A percentile compares a stretch with the other conserved stretches of the same genome.
Evolutionary conservation across 2,113 vertebrate genomes (phyloP).

Genomic region (Cyprinodon brontotheroides): DNA sequence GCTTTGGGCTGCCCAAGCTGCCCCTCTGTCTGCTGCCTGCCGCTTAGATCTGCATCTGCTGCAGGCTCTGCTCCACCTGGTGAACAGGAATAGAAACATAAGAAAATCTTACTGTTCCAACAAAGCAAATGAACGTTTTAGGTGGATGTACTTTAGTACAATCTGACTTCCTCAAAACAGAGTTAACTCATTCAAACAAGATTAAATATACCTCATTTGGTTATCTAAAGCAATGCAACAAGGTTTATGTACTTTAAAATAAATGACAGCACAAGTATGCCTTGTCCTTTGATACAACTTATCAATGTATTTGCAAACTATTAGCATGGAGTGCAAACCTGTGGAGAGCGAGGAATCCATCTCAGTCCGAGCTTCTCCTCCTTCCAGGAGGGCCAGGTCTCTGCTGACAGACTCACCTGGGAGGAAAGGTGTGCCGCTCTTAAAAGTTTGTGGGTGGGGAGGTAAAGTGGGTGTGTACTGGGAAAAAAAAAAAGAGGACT

Average conservation of each 20-base stretch:
- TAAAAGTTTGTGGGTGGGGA: slow-evolving; percentile 10
- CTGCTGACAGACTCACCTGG: slow-evolving; percentile 25
- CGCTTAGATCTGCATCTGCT: slow-evolving; percentile 9
- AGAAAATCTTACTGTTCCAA: neutral
- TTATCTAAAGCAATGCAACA: neutral
- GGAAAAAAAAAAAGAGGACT: neutral
- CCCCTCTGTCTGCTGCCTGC: neutral
- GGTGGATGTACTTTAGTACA: slow-evolving; percentile 5
- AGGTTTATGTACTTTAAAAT: neutral
- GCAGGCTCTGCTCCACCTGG: slow-evolving; percentile 25
- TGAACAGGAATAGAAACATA: neutral
- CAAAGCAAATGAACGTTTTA: neutral
- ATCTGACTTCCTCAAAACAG: slow-evolving; percentile 10
- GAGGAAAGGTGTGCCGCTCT: neutral
- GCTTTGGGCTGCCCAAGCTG: neutral
- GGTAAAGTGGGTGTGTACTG: neutral
- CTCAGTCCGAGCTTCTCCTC: slow-evolving; percentile 28
- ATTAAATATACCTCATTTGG: neutral
- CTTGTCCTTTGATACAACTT: neutral
- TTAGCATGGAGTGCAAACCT: slow-evolving; percentile 49
- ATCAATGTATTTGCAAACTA: neutral
- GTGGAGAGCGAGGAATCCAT: slow-evolving; percentile 50
- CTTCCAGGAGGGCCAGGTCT: slow-evolving; percentile 1
- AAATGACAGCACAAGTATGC: neutral
- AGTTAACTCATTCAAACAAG: neutral